A percentile compares a stretch with the other conserved stretches of the same genome.
Conservation (phyloP, 1,140 invertebrate genomes). For the Lanistes nyassanus region DNA sequence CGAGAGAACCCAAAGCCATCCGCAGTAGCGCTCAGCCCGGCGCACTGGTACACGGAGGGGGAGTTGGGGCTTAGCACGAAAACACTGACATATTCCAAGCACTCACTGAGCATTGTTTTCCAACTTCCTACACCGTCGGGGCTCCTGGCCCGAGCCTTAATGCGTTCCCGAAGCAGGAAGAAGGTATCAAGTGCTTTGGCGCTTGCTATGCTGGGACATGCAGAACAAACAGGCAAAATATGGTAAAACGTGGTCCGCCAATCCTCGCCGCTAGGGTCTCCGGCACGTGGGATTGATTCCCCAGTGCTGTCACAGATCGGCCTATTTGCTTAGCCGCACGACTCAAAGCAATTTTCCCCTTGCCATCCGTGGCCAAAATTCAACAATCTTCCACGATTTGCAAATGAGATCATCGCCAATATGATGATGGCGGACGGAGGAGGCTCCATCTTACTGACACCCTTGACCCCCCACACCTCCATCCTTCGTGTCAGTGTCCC, state of each 20-base stretch:
- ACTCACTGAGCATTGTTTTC: too few relatives aligned
- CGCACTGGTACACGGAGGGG: too few relatives aligned
- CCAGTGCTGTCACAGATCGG: constrained; percentile 13
- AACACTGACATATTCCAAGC: too few relatives aligned
- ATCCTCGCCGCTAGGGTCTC: background rate
- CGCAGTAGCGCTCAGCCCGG: too few relatives aligned
- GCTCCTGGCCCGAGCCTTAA: too few relatives aligned
- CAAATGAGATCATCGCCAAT: constrained; percentile 14
- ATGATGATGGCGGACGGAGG: constrained; percentile 3
- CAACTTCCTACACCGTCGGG: too few relatives aligned
- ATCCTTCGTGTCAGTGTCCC: too few relatives aligned
- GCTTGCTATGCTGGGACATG: constrained; percentile 12
- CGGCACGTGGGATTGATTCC: constrained; percentile 8
- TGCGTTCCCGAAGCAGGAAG: constrained; percentile 4
- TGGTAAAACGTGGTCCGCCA: constrained; percentile 7
- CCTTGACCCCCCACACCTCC: too few relatives aligned
- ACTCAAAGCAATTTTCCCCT: constrained; percentile 8
- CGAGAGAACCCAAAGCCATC: too few relatives aligned
- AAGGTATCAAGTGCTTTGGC: constrained; percentile 16
- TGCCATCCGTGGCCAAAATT: constrained; percentile 18
- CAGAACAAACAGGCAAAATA: constrained; percentile 17
- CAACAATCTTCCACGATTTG: constrained; percentile 15
- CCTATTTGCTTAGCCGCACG: constrained; percentile 7
- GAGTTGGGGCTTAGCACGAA: too few relatives aligned
- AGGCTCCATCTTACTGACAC: too few relatives aligned